Evolutionary conservation across 2,888 invertebrate species (phyloP).

Genomic region (Metopia argyrocephala): DNA sequence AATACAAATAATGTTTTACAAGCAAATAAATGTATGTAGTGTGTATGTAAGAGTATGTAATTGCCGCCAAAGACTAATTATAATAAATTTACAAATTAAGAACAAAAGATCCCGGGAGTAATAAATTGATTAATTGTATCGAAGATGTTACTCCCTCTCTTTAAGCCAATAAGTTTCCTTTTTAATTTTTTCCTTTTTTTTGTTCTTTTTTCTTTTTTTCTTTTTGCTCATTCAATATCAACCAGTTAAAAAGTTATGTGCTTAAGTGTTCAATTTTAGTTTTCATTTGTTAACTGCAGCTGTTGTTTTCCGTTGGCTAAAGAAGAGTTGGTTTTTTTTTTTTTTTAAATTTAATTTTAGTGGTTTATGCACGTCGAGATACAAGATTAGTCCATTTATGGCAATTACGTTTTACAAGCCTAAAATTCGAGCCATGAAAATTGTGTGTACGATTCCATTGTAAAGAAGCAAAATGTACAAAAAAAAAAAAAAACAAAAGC

Average conservation of each 20-base stretch:
- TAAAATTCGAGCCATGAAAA: slow-evolving; percentile 53
- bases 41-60: background rate
- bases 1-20: too few relatives aligned
- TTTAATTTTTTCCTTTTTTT: background rate
- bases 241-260: background rate
- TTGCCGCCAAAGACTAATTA: slow-evolving; percentile 43
- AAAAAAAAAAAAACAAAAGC: slow-evolving; percentile 15
- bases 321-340: slow-evolving; percentile 14
- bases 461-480: slow-evolving; percentile 24
- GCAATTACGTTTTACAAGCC: slow-evolving; percentile 65
- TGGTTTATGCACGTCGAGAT: slow-evolving; percentile 62
- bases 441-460: slow-evolving; percentile 15
- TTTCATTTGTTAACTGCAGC: slow-evolving; percentile 47
- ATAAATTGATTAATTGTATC: slow-evolving; percentile 52
- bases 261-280: slow-evolving; percentile 7
- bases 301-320: slow-evolving; percentile 36
- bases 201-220: background rate
- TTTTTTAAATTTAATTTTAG: slow-evolving; percentile 35
- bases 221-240: background rate
- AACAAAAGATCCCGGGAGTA: slow-evolving; percentile 37
- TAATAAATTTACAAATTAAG: slow-evolving; percentile 44
- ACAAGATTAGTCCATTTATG: slow-evolving; percentile 67
- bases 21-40: too few relatives aligned
- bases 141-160: slow-evolving; percentile 36
- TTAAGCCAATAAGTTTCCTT: background rate